Conservation (phyloP, 2,113 vertebrate species). For the Hucho hucho region DNA sequence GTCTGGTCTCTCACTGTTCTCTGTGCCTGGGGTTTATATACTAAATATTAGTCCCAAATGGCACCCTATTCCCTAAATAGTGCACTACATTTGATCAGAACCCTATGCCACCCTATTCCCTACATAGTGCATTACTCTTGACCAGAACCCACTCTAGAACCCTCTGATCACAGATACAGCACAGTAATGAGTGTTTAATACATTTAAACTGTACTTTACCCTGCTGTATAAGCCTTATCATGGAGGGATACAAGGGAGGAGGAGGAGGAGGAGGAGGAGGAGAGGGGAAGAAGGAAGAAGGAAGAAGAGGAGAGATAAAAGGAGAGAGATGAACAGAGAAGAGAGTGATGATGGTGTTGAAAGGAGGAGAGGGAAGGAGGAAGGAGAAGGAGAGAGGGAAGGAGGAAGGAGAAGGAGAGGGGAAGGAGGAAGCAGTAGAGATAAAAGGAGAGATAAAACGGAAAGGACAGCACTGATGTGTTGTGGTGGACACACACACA, state of each 20-base stretch:
- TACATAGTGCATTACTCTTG: too few species aligned
- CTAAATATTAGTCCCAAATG: too few species aligned
- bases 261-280: slow-evolving; percentile 24
- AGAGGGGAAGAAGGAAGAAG: slow-evolving; percentile 23
- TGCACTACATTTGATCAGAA: too few species aligned
- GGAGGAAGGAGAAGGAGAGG: not conserved
- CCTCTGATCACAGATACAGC: slow-evolving; percentile 25
- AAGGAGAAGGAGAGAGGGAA: not conserved
- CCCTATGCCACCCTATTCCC: too few species aligned
- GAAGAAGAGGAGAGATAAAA: slow-evolving; percentile 14
- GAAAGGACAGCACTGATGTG: slow-evolving; percentile 23
- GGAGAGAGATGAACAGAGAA: not conserved
- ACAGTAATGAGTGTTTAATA: slow-evolving; percentile 62
- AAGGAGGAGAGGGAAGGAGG: not conserved
- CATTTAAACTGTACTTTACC: slow-evolving; percentile 60
- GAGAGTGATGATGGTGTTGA: not conserved
- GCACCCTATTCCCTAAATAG: too few species aligned
- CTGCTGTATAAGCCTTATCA: slow-evolving; percentile 71
- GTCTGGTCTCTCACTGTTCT: slow-evolving; percentile 4
- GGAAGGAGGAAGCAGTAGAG: not conserved
- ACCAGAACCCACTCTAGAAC: not conserved
- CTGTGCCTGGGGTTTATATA: slow-evolving; percentile 7
- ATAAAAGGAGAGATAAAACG: not conserved
- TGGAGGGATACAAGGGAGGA: slow-evolving; percentile 46
- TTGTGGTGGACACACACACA: slow-evolving; percentile 5